These are phyloP conservation scores for Lepidochrysops patricia DNA, from an alignment of 2,888 invertebrate genomes.

Conservation along the genomic window DNA sequence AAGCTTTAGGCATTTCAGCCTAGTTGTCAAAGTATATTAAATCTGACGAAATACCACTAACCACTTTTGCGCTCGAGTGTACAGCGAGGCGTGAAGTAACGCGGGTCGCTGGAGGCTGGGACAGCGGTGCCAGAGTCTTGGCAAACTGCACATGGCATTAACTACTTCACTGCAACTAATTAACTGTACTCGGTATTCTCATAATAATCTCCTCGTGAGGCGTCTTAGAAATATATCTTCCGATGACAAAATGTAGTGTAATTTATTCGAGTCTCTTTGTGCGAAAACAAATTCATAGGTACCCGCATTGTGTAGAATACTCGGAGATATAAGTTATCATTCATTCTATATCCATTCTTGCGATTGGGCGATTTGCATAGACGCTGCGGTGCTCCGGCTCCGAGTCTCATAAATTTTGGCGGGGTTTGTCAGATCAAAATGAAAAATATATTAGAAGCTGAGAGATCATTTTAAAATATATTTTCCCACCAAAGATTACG, in stretches of 20 bases:
- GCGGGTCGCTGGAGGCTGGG: background rate
- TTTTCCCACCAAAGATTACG: background rate
- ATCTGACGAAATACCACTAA: background rate
- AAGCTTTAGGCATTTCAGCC: too few relatives aligned
- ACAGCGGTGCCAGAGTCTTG: background rate
- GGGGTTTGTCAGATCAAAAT: conserved; percentile 8
- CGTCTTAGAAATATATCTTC: background rate
- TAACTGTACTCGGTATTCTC: background rate
- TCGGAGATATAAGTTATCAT: conserved; percentile 3
- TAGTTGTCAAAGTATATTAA: too few relatives aligned
- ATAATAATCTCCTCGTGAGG: background rate
- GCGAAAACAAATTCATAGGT: background rate
- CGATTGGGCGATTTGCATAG: background rate
- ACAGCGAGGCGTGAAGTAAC: background rate
- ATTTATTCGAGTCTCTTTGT: background rate
- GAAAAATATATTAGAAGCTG: conserved; percentile 8
- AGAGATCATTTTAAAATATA: conserved; percentile 1
- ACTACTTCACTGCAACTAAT: background rate
- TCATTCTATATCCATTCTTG: background rate
- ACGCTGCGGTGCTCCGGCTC: conserved; percentile 2
- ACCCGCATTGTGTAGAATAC: background rate
- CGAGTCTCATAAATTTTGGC: conserved; percentile 3
- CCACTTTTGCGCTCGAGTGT: background rate
- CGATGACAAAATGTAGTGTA: background rate
- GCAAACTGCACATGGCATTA: conserved; percentile 1